Evolutionary conservation across 2,888 invertebrate species (phyloP).

Genomic region (Philhelius pedissequus): DNA sequence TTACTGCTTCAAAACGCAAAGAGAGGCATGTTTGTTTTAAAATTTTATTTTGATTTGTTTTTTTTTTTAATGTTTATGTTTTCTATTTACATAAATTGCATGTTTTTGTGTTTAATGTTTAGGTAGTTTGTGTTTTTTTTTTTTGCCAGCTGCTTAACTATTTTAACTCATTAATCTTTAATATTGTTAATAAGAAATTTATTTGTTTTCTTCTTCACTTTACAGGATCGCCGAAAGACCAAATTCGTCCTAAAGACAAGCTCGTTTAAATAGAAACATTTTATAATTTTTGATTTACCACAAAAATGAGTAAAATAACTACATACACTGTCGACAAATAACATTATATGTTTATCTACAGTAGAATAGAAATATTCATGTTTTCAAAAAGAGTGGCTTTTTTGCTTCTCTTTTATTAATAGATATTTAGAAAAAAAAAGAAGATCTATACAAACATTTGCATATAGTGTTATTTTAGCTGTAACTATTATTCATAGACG

Average conservation of each 20-base stretch:
- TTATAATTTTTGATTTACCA: conserved; percentile 8
- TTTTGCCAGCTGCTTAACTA: conserved; percentile 19
- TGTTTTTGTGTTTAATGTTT: conserved; percentile 17
- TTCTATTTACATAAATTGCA: conserved; percentile 1
- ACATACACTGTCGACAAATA: neutral
- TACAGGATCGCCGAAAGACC: conserved; percentile 64
- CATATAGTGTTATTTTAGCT: conserved; percentile 39
- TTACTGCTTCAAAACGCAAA: conserved; percentile 57
- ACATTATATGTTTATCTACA: neutral
- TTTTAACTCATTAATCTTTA: neutral
- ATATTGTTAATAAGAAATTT: neutral
- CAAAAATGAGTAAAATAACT: neutral
- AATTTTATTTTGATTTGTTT: conserved; percentile 29
- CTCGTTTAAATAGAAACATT: conserved; percentile 18
- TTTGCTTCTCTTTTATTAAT: conserved; percentile 12
- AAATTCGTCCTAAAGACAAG: conserved; percentile 63
- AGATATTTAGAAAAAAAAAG: neutral
- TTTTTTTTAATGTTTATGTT: neutral
- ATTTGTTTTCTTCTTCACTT: neutral
- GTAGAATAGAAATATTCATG: conserved; percentile 23
- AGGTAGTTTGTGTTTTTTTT: neutral
- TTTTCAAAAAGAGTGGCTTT: conserved; percentile 5
- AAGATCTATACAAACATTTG: conserved; percentile 22
- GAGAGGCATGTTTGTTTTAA: conserved; percentile 63
- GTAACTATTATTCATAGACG: neutral